These are phyloP conservation scores for Spermophilus dauricus DNA, from an alignment of 2,113 vertebrate genomes.

Conservation along the genomic window DNA sequence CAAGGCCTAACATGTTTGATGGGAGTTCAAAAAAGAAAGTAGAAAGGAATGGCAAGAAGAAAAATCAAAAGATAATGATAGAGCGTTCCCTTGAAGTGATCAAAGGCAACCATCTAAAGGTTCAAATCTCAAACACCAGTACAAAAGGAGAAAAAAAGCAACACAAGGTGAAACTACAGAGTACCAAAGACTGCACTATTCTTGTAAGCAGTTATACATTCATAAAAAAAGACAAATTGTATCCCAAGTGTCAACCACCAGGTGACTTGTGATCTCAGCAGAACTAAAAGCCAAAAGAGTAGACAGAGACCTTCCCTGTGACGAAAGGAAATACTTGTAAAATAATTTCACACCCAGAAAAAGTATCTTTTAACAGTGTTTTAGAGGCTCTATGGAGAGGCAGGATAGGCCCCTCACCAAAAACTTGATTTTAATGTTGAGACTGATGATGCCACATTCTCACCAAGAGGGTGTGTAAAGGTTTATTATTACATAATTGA, in stretches of 20 bases:
- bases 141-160: background rate
- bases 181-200: background rate
- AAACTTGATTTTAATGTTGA: background rate
- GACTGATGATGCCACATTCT: background rate
- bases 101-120: background rate
- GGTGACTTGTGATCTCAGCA: background rate
- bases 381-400: background rate
- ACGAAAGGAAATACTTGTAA: background rate
- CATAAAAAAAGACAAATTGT: background rate
- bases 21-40: background rate
- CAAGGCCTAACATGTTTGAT: background rate
- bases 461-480: background rate
- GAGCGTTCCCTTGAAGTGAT: background rate
- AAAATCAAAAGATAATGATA: background rate
- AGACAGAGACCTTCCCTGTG: background rate
- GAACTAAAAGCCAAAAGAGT: background rate
- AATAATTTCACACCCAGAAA: conserved; percentile 7
- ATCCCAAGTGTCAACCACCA: background rate
- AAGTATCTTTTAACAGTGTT: background rate
- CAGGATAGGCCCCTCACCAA: background rate
- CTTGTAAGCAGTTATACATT: background rate
- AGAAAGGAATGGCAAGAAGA: background rate
- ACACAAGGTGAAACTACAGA: background rate
- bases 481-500: background rate
- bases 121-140: background rate